Evolutionary conservation across 2,888 invertebrate genomes (phyloP), one percentile per base, ranked within the genome.

Genomic region (Ornithoptera alexandrae): DNA sequence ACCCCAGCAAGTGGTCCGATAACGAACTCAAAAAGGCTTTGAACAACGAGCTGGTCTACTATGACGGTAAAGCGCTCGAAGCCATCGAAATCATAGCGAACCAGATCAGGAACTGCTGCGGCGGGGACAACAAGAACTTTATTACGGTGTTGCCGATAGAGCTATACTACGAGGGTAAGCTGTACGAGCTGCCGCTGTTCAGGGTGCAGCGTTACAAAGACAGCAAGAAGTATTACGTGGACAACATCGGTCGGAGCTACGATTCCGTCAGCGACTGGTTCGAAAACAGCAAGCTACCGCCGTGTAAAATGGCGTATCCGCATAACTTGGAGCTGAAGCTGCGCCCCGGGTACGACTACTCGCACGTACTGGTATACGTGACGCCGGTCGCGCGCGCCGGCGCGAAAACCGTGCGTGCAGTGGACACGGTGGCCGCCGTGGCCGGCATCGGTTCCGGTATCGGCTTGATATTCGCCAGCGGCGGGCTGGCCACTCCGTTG

Each of bases 151-250:
- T 77, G n/a, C 76, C 77, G 15, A 72, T 76, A 65, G 74, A 77
- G 62, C 50, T 76, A 7, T 76, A 75, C 56, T 70, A 70, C 57
- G 62, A 73, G 24, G 72, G 72, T 7, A 77, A 76, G 71, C 70
- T 77, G n/a, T 77, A 77, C 66, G 76, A 77, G 72, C 12, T 77
- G 39, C 77, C 77, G 20, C 17, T 77, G 46, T 77, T 77, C 62
- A 69, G 75, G 70, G 74, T 74, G 17, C 72, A 75, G 15, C 71
- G 73, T 17, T 72, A 73, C 61, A 67, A 65, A 22, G 62, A 69
- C 66, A 74, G 74, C 12, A 61, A 70, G 64, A 71, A 58, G 57
- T 70, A 71, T 59, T 75, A 73, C 66, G 72, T 75, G 10, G 75
- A 75, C 61, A 75, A 75, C 64, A 66, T 72, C 56, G 74, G 75